These are phyloP conservation scores for Apodemus speciosus DNA, from an alignment of 2,113 vertebrate species.

Conservation along the genomic window DNA sequence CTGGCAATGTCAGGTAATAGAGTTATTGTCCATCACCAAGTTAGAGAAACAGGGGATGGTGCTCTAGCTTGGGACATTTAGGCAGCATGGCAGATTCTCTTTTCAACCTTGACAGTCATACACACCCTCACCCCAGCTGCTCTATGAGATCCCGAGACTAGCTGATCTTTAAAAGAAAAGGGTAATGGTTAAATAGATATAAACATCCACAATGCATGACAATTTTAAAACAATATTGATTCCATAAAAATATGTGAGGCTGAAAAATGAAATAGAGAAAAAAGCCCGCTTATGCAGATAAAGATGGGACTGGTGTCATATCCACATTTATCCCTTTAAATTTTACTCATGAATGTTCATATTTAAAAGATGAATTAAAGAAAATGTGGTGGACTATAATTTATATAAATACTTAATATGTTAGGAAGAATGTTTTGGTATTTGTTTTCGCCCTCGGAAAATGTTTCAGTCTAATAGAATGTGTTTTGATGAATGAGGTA, in stretches of 20 bases:
- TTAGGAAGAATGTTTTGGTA: slow-evolving; percentile 43
- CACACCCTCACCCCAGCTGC: too few species aligned
- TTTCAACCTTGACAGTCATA: background rate
- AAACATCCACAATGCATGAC: background rate
- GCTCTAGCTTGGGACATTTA: background rate
- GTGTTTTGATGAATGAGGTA: slow-evolving; percentile 64
- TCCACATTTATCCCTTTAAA: background rate
- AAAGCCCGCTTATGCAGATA: background rate
- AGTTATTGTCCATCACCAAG: accelerated
- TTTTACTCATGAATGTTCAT: slow-evolving; percentile 17
- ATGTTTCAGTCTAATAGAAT: slow-evolving; percentile 17
- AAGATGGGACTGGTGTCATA: background rate
- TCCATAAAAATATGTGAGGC: background rate
- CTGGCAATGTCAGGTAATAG: background rate
- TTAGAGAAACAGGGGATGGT: background rate
- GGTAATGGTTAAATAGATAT: background rate
- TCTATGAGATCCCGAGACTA: background rate
- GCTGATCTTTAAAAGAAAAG: background rate
- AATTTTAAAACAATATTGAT: slow-evolving; percentile 38
- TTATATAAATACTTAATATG: slow-evolving; percentile 36
- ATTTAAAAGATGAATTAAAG: slow-evolving; percentile 41
- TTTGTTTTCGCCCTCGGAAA: slow-evolving; percentile 58
- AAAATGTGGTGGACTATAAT: slow-evolving; percentile 26
- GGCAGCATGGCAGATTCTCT: accelerated
- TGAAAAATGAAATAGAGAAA: background rate